Conservation (phyloP, 2,888 invertebrate species). For the Eurytoma californica region DNA sequence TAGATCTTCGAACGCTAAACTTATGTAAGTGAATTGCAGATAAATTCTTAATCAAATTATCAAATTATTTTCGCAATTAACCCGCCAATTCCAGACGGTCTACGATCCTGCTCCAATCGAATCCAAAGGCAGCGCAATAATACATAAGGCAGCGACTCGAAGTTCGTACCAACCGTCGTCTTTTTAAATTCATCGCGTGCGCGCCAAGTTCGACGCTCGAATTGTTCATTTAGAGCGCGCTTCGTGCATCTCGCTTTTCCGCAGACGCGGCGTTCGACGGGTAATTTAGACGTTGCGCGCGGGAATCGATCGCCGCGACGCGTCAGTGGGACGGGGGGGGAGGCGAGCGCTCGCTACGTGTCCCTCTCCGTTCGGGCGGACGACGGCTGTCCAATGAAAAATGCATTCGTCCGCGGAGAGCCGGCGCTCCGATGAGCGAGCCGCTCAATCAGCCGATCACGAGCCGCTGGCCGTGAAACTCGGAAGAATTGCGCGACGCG, state of each 20-base stretch:
- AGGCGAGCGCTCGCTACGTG: background rate
- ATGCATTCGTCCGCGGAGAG: slow-evolving; percentile 39
- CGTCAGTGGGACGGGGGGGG: background rate
- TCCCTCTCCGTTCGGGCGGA: background rate
- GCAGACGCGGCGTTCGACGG: slow-evolving; percentile 27
- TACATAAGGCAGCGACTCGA: no score
- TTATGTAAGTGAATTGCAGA: no score
- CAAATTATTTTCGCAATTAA: no score
- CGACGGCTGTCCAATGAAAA: slow-evolving; percentile 45
- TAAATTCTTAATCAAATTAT: no score
- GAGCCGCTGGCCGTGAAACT: background rate
- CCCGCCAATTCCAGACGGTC: no score
- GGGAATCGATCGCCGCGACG: slow-evolving; percentile 38
- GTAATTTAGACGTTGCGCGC: slow-evolving; percentile 50
- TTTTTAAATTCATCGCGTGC: no score
- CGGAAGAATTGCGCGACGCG: background rate
- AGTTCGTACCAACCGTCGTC: no score
- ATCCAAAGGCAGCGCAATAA: no score
- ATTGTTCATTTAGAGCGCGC: slow-evolving; percentile 35
- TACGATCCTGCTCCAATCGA: no score
- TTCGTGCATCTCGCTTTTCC: slow-evolving; percentile 37
- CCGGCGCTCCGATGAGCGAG: background rate
- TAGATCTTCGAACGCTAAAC: no score
- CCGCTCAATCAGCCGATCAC: background rate
- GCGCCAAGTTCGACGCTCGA: background rate